phyloP scores from a whole-genome alignment of 2,797 vertebrate genomes.

The Pseudocheirus occidentalis region DNA sequence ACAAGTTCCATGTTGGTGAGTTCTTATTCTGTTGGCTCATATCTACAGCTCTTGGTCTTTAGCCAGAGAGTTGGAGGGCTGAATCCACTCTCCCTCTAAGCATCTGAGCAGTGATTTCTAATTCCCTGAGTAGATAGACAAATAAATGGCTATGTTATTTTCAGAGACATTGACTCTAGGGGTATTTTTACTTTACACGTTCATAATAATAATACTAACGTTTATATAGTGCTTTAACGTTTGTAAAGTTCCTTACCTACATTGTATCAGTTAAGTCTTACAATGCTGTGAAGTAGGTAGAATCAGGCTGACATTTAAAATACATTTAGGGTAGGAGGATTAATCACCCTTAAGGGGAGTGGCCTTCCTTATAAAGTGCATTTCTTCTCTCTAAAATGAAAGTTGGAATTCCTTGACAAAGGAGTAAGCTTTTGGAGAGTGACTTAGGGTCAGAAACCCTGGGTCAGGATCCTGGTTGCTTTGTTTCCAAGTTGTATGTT shows the following conservation, averaged over 20 bases:
- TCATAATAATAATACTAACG: neutral
- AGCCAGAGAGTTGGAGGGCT: neutral
- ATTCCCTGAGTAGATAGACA: neutral
- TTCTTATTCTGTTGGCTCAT: neutral
- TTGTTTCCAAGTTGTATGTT: neutral
- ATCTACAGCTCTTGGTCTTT: neutral
- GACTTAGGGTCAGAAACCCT: neutral
- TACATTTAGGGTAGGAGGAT: neutral
- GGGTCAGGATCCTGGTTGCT: neutral
- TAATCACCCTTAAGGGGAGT: neutral
- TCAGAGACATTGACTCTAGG: neutral
- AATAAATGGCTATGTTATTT: neutral
- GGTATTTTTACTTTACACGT: neutral
- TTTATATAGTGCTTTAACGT: neutral
- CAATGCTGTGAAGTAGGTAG: neutral
- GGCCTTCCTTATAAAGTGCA: neutral
- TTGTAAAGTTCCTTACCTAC: neutral
- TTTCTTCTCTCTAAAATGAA: constrained; percentile 20
- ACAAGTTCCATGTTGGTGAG: neutral
- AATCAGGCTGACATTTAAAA: constrained; percentile 1
- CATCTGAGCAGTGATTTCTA: neutral
- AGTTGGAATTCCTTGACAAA: neutral
- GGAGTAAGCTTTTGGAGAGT: constrained; percentile 16
- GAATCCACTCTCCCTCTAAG: neutral
- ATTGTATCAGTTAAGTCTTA: neutral